phyloP scores from a whole-genome alignment of 2,113 vertebrate species.

The Tapirus terrestris region DNA sequence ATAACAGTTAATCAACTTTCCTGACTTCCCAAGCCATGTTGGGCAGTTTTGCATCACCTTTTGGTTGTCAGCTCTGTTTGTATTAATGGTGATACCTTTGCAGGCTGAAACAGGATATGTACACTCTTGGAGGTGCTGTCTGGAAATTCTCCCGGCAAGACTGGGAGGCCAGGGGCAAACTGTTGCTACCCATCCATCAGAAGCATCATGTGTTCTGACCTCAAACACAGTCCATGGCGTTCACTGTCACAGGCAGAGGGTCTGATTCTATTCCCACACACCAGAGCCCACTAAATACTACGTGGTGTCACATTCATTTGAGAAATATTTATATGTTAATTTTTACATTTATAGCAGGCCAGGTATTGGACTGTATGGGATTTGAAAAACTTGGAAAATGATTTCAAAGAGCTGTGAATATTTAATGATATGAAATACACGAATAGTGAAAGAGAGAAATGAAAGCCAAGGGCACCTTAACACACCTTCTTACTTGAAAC shows the following conservation, averaged over 20 bases:
- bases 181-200: constrained; percentile 30
- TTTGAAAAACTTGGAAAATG: background rate
- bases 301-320: background rate
- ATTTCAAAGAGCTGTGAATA: background rate
- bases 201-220: constrained; percentile 58
- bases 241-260: constrained; percentile 72
- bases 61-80: constrained; percentile 78
- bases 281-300: background rate
- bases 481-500: background rate
- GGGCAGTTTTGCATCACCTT: constrained; percentile 79
- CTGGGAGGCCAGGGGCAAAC: constrained; percentile 63
- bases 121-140: constrained; percentile 69
- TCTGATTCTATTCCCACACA: background rate
- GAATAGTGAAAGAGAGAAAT: background rate
- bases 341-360: background rate
- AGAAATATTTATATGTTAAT: background rate
- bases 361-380: background rate
- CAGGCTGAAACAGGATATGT: constrained; percentile 75
- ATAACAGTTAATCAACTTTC: constrained; percentile 86
- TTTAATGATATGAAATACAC: background rate
- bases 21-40: constrained; percentile 58
- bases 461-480: background rate
- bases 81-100: constrained; percentile 79
- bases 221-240: constrained; percentile 29
- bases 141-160: constrained; percentile 68